phyloP scores from a whole-genome alignment of 1,140 invertebrate species.

The Drosophila ironensis region DNA sequence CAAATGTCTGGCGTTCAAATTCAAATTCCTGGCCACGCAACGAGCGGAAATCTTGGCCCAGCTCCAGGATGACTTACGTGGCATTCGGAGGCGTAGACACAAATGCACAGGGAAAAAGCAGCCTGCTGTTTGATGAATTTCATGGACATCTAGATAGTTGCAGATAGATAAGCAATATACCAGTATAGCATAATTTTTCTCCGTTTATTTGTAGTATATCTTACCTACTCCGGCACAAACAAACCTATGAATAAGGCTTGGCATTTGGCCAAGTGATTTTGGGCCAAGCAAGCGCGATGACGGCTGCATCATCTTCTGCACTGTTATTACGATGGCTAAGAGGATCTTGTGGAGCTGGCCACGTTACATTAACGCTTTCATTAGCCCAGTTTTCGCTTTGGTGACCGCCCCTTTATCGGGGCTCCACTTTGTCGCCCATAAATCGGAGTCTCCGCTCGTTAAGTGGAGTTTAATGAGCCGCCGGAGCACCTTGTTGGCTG shows the following conservation, averaged over 20 bases:
- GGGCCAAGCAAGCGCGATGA: constrained; percentile 54
- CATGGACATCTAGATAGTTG: too few relatives aligned
- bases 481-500: constrained; percentile 3
- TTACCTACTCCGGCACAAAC: constrained; percentile 2
- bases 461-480: constrained; percentile 69
- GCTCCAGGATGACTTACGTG: constrained; percentile 60
- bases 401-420: constrained; percentile 48
- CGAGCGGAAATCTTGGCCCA: constrained; percentile 42
- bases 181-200: not conserved
- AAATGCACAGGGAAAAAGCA: not conserved
- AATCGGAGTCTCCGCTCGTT: constrained; percentile 62
- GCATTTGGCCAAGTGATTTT: constrained; percentile 66
- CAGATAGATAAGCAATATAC: too few relatives aligned
- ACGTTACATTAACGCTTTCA: constrained; percentile 69
- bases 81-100: constrained; percentile 66
- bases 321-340: constrained; percentile 11
- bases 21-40: constrained; percentile 66
- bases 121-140: not conserved
- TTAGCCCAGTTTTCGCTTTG: constrained; percentile 66
- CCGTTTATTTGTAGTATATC: not conserved
- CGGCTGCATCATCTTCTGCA: constrained; percentile 4
- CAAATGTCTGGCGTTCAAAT: constrained; percentile 82
- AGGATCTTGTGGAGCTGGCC: constrained; percentile 3
- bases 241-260: constrained; percentile 59
- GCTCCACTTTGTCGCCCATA: constrained; percentile 61